These are phyloP conservation scores for Agrochola macilenta DNA, from an alignment of 2,888 invertebrate species.

Conservation along the genomic window DNA sequence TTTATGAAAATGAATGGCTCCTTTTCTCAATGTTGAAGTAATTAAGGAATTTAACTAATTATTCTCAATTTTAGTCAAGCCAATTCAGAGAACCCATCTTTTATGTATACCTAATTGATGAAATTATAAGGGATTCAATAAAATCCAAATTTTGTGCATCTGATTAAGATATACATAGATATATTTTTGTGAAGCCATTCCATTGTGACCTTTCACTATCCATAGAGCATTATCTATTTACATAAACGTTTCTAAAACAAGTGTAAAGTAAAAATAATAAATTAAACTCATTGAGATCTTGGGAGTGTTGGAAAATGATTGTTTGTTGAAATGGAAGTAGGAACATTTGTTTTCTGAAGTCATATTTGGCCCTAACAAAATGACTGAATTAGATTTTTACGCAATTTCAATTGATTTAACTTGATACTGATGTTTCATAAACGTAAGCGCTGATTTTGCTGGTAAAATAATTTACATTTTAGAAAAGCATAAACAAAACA, in stretches of 20 bases:
- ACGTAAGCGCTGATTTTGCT: background rate
- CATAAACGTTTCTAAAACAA: slow-evolving; percentile 30
- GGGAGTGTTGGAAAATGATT: background rate
- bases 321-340: slow-evolving; percentile 30
- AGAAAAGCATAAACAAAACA: background rate
- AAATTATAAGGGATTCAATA: slow-evolving; percentile 44
- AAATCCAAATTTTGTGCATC: slow-evolving; percentile 52
- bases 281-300: slow-evolving; percentile 54
- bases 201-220: slow-evolving; percentile 16
- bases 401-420: background rate
- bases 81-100: background rate
- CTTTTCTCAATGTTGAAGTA: background rate
- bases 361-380: background rate
- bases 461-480: background rate
- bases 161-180: background rate
- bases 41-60: background rate
- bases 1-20: slow-evolving; percentile 9
- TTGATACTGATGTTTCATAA: slow-evolving; percentile 2
- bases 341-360: slow-evolving; percentile 40
- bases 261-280: slow-evolving; percentile 34
- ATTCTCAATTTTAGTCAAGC: background rate
- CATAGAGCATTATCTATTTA: slow-evolving; percentile 17
- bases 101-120: background rate
- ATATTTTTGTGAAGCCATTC: slow-evolving; percentile 4
- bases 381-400: background rate